Conservation (phyloP, 2,113 vertebrate species). For the Camarhynchus parvulus region DNA sequence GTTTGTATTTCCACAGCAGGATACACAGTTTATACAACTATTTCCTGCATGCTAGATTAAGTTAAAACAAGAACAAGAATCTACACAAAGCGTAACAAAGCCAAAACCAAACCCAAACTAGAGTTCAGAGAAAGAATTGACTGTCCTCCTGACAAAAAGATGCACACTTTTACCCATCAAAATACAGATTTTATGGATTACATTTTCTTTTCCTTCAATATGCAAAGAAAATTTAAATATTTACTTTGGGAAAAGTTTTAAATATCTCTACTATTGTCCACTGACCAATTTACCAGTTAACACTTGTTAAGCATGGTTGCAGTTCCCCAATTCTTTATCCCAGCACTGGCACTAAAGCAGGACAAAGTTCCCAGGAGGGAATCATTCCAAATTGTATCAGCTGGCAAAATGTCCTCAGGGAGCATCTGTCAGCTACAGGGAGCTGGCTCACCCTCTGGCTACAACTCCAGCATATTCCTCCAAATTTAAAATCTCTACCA, state of each 20-base stretch:
- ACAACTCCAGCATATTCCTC: not conserved
- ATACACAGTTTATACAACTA: not conserved
- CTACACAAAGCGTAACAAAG: not conserved
- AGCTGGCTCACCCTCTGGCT: not conserved
- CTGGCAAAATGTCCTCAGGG: slow-evolving; percentile 32
- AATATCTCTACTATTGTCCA: not conserved
- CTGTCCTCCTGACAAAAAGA: not conserved
- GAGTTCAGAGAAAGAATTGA: not conserved
- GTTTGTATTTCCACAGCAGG: not conserved
- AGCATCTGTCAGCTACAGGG: slow-evolving; percentile 23
- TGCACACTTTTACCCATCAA: not conserved
- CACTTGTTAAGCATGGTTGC: not conserved
- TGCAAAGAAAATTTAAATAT: not conserved
- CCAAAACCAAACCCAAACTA: not conserved
- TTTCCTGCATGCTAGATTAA: not conserved
- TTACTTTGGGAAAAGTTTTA: not conserved
- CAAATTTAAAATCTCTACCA: not conserved
- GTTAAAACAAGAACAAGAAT: not conserved
- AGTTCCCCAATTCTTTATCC: not conserved
- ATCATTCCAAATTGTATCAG: not conserved
- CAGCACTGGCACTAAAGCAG: not conserved
- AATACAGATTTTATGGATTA: not conserved
- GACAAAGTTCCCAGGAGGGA: not conserved
- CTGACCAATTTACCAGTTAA: not conserved
- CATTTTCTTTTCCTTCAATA: not conserved